These are phyloP conservation scores for Manis crassicaudata DNA, from an alignment of 2,797 vertebrate genomes.

Conservation along the genomic window DNA sequence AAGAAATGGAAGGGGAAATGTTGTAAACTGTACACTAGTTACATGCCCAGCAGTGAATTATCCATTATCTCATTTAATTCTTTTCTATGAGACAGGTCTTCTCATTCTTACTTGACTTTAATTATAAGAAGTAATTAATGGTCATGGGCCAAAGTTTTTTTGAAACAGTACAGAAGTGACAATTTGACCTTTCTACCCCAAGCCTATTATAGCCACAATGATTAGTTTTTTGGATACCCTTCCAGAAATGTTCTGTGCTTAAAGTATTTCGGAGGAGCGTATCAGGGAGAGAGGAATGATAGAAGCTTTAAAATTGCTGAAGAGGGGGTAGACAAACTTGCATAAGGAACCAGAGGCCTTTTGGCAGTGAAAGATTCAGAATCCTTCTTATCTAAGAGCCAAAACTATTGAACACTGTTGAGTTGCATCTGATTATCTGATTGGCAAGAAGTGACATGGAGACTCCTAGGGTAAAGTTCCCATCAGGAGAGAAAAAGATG, in stretches of 20 bases:
- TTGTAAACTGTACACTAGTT: background rate
- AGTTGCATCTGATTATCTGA: background rate
- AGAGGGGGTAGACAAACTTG: background rate
- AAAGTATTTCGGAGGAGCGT: background rate
- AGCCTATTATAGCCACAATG: background rate
- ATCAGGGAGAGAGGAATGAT: background rate
- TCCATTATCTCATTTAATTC: background rate
- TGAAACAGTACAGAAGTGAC: background rate
- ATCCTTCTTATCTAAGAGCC: background rate
- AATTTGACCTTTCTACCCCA: background rate
- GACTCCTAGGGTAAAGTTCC: background rate
- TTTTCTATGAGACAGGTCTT: background rate
- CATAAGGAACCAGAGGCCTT: background rate
- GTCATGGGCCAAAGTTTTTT: background rate
- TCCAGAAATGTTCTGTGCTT: background rate
- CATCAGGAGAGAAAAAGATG: background rate
- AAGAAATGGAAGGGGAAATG: background rate
- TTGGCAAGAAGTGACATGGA: background rate
- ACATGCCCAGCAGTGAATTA: background rate
- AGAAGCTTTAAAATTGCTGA: background rate
- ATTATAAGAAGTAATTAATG: background rate
- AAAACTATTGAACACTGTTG: background rate
- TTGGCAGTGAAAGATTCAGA: background rate
- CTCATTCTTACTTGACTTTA: slow-evolving; percentile 41
- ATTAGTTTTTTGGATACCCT: slow-evolving; percentile 24